phyloP scores from a whole-genome alignment of 35 echinoderm and acorn worm genomes.

The Diadema setosum region DNA sequence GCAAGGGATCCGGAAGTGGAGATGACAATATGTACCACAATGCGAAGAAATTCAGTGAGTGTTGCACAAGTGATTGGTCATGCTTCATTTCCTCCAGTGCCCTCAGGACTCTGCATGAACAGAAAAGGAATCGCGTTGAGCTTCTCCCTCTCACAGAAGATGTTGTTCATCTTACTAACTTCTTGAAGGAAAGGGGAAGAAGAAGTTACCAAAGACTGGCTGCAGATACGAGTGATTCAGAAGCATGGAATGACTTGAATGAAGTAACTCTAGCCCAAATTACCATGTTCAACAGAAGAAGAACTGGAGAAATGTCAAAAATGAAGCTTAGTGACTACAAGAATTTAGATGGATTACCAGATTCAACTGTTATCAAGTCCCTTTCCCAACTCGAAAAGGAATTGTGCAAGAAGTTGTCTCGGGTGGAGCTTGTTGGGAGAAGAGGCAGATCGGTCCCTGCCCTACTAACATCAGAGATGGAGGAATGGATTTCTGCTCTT shows the following conservation, averaged over 20 bases:
- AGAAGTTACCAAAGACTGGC: neutral
- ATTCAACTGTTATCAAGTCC: neutral
- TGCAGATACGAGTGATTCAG: neutral
- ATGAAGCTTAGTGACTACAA: conserved; percentile 39
- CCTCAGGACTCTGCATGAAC: neutral
- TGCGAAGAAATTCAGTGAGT: neutral
- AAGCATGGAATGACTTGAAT: conserved; percentile 41
- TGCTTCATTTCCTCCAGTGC: conserved; percentile 18
- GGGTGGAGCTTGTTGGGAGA: conserved; percentile 67
- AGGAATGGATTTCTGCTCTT: conserved; percentile 3
- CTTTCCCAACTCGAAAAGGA: conserved; percentile 27
- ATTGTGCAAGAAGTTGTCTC: conserved; percentile 10
- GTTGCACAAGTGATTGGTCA: neutral
- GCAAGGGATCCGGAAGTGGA: neutral
- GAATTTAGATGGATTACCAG: neutral
- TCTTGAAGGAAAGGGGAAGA: neutral
- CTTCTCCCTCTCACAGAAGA: neutral
- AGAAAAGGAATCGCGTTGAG: neutral
- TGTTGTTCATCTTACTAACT: neutral
- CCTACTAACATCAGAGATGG: conserved; percentile 48
- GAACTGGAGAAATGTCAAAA: conserved; percentile 62
- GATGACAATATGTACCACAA: neutral
- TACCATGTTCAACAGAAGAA: conserved; percentile 52
- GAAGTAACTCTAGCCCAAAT: conserved; percentile 36
- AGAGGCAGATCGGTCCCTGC: conserved; percentile 58